Conservation (phyloP, 2,113 vertebrate genomes). For the Hirundichthys speculiger region DNA sequence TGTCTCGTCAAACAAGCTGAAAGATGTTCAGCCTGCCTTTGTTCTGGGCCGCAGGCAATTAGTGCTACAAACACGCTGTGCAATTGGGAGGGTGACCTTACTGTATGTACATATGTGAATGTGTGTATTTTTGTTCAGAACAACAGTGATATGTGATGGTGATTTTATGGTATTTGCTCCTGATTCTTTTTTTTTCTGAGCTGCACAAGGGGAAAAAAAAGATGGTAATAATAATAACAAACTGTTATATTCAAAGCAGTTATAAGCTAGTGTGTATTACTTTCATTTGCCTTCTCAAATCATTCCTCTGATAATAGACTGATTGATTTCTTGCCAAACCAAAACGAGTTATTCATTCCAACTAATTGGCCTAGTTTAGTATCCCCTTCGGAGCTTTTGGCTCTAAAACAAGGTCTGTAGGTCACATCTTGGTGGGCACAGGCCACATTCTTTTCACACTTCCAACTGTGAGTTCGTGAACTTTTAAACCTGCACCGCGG, state of each 20-base stretch:
- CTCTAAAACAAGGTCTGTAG: constrained; percentile 65
- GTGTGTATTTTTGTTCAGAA: constrained; percentile 6
- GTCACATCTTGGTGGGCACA: constrained; percentile 72
- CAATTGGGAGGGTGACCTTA: constrained; percentile 13
- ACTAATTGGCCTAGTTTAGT: constrained; percentile 70
- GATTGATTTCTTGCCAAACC: constrained; percentile 55
- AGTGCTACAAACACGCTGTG: constrained; percentile 18
- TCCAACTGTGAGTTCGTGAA: constrained; percentile 67
- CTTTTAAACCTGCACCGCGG: constrained; percentile 59
- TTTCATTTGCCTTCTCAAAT: constrained; percentile 27
- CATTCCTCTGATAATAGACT: constrained; percentile 53
- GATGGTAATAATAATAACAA: no score
- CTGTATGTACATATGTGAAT: constrained; percentile 14
- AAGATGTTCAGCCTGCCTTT: constrained; percentile 50
- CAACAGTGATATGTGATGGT: neutral
- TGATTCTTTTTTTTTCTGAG: constrained; percentile 5
- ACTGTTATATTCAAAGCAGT: no score
- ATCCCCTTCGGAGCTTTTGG: constrained; percentile 48
- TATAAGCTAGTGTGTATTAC: neutral
- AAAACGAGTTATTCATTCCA: constrained; percentile 57
- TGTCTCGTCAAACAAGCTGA: constrained; percentile 60
- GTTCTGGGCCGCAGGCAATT: constrained; percentile 43
- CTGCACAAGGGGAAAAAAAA: neutral
- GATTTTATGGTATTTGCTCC: neutral
- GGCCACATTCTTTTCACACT: constrained; percentile 63